Conservation (phyloP, 2,797 vertebrate genomes). For the Anguilla pacifica region DNA sequence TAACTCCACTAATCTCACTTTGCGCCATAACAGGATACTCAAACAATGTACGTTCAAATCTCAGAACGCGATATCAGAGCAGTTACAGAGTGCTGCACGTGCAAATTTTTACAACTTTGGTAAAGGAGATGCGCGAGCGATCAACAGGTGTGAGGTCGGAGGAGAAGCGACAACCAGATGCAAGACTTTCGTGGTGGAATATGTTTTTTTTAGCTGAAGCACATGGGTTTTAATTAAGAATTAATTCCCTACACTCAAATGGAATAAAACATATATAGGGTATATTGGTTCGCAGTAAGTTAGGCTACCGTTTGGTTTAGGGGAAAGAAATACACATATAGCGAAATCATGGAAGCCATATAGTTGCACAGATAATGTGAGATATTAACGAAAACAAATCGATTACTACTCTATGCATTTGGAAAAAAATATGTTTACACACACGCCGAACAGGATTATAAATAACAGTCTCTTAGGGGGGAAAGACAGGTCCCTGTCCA, state of each 20-base stretch:
- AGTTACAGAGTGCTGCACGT: not conserved
- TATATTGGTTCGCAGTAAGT: not conserved
- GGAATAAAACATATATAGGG: not conserved
- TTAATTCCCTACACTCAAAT: not conserved
- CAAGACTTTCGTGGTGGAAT: not conserved
- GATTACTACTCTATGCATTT: not conserved
- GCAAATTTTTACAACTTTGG: not conserved
- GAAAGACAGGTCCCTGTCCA: not conserved
- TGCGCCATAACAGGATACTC: not conserved
- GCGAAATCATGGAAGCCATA: not conserved
- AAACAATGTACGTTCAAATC: not conserved
- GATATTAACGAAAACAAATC: not conserved
- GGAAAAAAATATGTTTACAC: not conserved
- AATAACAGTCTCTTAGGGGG: not conserved
- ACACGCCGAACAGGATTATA: not conserved
- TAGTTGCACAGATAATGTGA: not conserved
- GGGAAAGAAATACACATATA: not conserved
- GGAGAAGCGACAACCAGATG: not conserved
- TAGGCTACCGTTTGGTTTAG: not conserved
- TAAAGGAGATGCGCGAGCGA: not conserved
- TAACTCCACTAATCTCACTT: not conserved
- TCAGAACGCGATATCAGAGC: not conserved
- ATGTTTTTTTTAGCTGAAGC: not conserved
- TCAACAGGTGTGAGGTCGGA: conserved; percentile 49
- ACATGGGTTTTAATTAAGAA: not conserved